A percentile compares a stretch with the other conserved stretches of the same genome.
Conservation (phyloP, 2,113 vertebrate genomes). For the Chinchilla lanigera region DNA sequence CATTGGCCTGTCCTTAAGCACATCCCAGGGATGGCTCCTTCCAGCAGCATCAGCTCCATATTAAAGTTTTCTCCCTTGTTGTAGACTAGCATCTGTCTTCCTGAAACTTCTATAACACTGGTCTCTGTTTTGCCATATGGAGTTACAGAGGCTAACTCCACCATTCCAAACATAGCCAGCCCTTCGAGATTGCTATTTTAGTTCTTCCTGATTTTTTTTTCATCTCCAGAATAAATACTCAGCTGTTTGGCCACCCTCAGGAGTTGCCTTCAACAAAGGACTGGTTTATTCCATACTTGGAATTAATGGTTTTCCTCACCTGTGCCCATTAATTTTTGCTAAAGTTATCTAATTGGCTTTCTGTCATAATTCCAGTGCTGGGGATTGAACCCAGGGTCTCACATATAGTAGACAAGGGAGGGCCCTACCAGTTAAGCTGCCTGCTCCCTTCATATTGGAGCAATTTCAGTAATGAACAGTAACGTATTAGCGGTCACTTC, state of each 20-base stretch:
- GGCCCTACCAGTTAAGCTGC: background rate
- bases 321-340: background rate
- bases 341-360: background rate
- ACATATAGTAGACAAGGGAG: background rate
- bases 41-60: background rate
- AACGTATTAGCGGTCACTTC: background rate
- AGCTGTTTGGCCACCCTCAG: background rate
- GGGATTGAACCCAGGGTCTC: background rate
- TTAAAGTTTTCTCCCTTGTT: background rate
- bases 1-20: background rate
- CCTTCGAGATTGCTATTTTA: background rate
- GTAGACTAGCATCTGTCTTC: background rate
- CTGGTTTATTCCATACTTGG: background rate
- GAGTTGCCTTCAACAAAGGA: background rate
- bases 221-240: background rate
- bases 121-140: background rate
- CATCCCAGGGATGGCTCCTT: background rate
- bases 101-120: background rate
- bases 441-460: background rate
- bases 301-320: background rate
- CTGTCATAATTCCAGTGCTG: background rate
- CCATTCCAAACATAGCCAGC: background rate
- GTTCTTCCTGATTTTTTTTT: background rate
- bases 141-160: background rate
- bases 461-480: conserved; percentile 33